Evolutionary conservation across 2,797 vertebrate species (phyloP), one percentile per base, ranked within the genome.

Genomic region (Austrolebias charrua): DNA sequence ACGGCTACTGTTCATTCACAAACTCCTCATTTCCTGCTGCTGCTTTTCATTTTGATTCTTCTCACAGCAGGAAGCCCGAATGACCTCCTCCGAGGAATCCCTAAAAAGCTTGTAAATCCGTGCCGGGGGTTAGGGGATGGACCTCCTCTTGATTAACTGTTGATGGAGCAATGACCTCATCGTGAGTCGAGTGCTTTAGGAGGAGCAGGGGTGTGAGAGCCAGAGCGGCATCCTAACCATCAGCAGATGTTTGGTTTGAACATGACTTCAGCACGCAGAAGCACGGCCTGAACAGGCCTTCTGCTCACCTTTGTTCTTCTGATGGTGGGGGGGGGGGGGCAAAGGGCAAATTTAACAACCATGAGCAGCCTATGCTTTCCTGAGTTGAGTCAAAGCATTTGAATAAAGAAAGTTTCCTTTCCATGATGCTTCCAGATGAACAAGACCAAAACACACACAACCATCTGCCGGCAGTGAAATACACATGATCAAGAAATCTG

Each of bases 171-270:
- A 90, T 91, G 90, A 93, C 79, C 86, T 94, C 91, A 92, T 76
- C 14, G 61, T 61, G n/a, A 19, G 60, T 16, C 29, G 63, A 60
- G 79, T 79, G 75, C 58, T 45, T 71, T 80, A 50, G 78, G 67
- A 86, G 73, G 72, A 86, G 79, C 81, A 80, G 87, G 85, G 78
- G 84, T 87, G 84, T 91, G 88, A 86, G 88, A 87, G 84, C 63
- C 0, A 63, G 80, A 66, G 79, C 77, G 49, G 65, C 78, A 44
- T 78, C 54, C 74, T 92, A 92, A 94, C 90, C 89, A 89, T 84
- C 84, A 92, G 73, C 91, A 94, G 91, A 95, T 93, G 93, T 92
- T n/a, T 90, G 71, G 75, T 79, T 76, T 89, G 90, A 90, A 84
- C 76, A 86, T 86, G 83, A 87, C 85, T 82, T 87, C 81, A 88